Evolutionary conservation across 2,888 invertebrate genomes (phyloP).

Genomic region (Caenorhabditis sp.): DNA sequence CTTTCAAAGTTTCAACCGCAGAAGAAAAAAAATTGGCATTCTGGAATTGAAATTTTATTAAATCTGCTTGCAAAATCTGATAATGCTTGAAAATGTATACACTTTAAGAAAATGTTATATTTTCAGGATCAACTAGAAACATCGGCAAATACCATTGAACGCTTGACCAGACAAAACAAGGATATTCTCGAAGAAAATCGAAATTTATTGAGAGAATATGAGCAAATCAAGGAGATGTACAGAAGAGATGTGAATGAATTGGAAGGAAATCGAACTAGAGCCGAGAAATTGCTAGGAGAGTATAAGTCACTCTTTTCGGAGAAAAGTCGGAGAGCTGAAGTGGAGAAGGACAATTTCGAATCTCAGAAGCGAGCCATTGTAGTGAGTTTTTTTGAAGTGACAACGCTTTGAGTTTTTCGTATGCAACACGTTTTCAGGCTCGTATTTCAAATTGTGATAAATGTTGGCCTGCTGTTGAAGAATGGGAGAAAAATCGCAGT

Average conservation of each 20-base stretch:
- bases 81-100: too few relatives aligned
- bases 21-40: too few relatives aligned
- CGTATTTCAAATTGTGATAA: conserved; percentile 50
- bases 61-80: too few relatives aligned
- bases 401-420: too few relatives aligned
- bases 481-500: conserved; percentile 55
- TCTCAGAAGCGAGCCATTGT: conserved; percentile 59
- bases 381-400: conserved; percentile 44
- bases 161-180: conserved; percentile 74
- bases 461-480: conserved; percentile 49
- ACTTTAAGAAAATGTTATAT: too few relatives aligned
- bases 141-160: conserved; percentile 47
- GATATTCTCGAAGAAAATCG: conserved; percentile 80
- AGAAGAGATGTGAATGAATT: conserved; percentile 78
- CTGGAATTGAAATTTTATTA: too few relatives aligned
- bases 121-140: conserved; percentile 46
- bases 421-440: conserved; percentile 25
- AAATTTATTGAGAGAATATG: conserved; percentile 78
- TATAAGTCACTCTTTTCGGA: conserved; percentile 64
- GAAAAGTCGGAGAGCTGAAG: conserved; percentile 54
- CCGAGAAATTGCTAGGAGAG: conserved; percentile 66
- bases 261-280: conserved; percentile 70
- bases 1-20: too few relatives aligned
- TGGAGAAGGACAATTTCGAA: conserved; percentile 54
- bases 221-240: conserved; percentile 78